Percentiles rank a stretch among this genome's conserved stretches.
These are phyloP conservation scores for Thryonomys swinderianus DNA, from an alignment of 2,113 vertebrate species.

Conservation along the genomic window DNA sequence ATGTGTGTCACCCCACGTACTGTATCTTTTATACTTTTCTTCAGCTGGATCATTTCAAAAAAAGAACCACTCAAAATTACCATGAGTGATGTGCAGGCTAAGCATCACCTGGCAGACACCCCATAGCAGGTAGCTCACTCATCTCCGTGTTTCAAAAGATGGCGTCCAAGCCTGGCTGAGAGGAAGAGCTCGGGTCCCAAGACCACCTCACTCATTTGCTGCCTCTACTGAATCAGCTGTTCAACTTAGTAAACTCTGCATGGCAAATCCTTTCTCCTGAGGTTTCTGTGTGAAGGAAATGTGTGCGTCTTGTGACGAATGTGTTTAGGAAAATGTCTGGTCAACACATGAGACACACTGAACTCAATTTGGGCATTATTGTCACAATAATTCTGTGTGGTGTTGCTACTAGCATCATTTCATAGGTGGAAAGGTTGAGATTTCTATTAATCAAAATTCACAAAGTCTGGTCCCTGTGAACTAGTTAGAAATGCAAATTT, in stretches of 20 bases:
- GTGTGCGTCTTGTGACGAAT: not conserved
- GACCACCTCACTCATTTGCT: not conserved
- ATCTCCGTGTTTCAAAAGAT: not conserved
- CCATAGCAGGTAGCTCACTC: not conserved
- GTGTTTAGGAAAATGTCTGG: not conserved
- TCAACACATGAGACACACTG: not conserved
- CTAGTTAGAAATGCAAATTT: not conserved
- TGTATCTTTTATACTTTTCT: not conserved
- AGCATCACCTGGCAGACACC: not conserved
- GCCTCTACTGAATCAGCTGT: not conserved
- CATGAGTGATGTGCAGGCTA: not conserved
- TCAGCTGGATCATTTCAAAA: not conserved
- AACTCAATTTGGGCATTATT: not conserved
- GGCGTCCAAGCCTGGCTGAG: not conserved
- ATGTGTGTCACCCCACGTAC: not conserved
- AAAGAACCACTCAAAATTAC: slow-evolving; percentile 15
- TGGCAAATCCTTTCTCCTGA: not conserved
- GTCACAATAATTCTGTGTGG: not conserved
- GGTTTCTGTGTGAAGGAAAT: not conserved
- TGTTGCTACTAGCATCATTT: not conserved
- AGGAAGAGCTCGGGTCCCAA: not conserved
- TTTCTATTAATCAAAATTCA: not conserved
- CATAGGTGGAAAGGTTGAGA: not conserved
- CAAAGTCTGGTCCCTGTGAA: not conserved
- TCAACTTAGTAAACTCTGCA: not conserved